A percentile compares a stretch with the other conserved stretches of the same genome.
Conservation (phyloP, 2,888 invertebrate species). For the Saturnia pavonia region DNA sequence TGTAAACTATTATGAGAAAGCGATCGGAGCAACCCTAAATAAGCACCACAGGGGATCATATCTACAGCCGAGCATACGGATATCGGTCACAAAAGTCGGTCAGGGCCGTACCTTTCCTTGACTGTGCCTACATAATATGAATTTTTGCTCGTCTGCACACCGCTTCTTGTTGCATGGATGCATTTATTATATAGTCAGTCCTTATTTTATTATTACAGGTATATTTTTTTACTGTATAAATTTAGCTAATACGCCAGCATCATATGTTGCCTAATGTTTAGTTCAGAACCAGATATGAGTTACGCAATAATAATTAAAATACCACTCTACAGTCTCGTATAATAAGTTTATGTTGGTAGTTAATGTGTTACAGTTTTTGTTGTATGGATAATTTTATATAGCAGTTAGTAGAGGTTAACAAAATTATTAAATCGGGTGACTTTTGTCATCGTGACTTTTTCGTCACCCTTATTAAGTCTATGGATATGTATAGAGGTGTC, state of each 20-base stretch:
- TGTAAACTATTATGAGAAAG: neutral
- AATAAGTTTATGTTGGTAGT: neutral
- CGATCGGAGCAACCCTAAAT: slow-evolving; percentile 26
- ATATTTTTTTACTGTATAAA: neutral
- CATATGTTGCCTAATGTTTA: neutral
- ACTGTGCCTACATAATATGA: slow-evolving; percentile 43
- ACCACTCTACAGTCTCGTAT: neutral
- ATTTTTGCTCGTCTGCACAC: slow-evolving; percentile 38
- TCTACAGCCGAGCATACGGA: slow-evolving; percentile 39
- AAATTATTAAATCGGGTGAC: neutral
- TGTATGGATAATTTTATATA: neutral
- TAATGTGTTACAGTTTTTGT: neutral
- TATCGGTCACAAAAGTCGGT: slow-evolving; percentile 67
- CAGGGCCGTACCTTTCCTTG: slow-evolving; percentile 57
- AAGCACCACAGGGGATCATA: slow-evolving; percentile 31
- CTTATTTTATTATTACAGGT: slow-evolving; percentile 3
- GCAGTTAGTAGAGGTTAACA: neutral
- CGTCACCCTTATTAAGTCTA: too few relatives aligned
- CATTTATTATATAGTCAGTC: slow-evolving; percentile 25
- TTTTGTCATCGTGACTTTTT: too few relatives aligned
- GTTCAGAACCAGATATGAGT: neutral
- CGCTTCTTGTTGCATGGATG: slow-evolving; percentile 35
- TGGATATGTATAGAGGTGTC: too few relatives aligned
- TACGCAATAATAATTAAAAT: neutral
- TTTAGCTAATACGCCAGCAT: neutral